These are phyloP conservation scores for Dromius quadrimaculatus DNA, from an alignment of 2,888 invertebrate species.

Conservation along the genomic window DNA sequence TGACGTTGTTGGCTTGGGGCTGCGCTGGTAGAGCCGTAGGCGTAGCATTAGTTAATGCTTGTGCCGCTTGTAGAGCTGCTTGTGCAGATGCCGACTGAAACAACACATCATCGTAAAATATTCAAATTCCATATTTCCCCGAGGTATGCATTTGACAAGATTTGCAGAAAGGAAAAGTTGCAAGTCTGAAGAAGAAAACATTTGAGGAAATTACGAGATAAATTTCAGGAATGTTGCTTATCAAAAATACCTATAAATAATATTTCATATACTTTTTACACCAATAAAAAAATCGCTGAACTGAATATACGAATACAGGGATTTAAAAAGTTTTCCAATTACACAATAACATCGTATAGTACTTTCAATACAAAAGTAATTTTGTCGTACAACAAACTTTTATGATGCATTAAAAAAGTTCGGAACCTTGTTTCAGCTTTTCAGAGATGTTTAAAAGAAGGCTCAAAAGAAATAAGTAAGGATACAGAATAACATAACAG, in stretches of 20 bases:
- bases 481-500: slow-evolving; percentile 4
- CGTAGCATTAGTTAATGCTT: slow-evolving; percentile 80
- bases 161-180: slow-evolving; percentile 43
- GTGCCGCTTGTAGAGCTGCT: slow-evolving; percentile 87
- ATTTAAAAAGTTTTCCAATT: slow-evolving; percentile 51
- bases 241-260: slow-evolving; percentile 30
- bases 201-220: slow-evolving; percentile 34
- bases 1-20: slow-evolving; percentile 67
- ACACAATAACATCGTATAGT: slow-evolving; percentile 51
- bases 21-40: slow-evolving; percentile 73
- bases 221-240: background rate
- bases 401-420: slow-evolving; percentile 51
- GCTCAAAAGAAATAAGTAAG: slow-evolving; percentile 35
- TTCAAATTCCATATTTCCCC: slow-evolving; percentile 44
- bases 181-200: slow-evolving; percentile 15
- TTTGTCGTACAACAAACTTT: slow-evolving; percentile 48
- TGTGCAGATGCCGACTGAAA: slow-evolving; percentile 86
- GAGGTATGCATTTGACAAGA: slow-evolving; percentile 35
- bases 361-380: slow-evolving; percentile 51
- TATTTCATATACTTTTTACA: slow-evolving; percentile 32
- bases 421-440: slow-evolving; percentile 40
- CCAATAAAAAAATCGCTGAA: slow-evolving; percentile 26
- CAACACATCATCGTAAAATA: slow-evolving; percentile 58
- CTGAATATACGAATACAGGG: slow-evolving; percentile 46
- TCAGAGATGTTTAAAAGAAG: slow-evolving; percentile 44